Evolutionary conservation across 2,797 vertebrate species (phyloP).

Genomic region (Eutrigla gurnardus): DNA sequence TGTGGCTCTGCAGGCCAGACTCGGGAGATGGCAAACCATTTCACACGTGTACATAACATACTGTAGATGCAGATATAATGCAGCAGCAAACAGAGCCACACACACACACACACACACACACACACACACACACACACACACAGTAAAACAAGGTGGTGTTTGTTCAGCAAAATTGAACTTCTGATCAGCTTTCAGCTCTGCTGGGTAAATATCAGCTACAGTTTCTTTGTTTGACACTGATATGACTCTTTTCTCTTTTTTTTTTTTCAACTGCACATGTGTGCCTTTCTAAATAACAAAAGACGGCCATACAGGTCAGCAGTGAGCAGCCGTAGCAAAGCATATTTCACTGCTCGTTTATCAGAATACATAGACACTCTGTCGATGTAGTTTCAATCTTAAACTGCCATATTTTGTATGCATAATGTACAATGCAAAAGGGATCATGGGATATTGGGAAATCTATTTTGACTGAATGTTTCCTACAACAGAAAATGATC

Average conservation of each 20-base stretch:
- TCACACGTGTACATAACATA: slow-evolving; percentile 44
- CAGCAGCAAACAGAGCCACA: slow-evolving; percentile 57
- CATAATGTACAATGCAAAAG: slow-evolving; percentile 6
- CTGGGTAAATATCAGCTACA: slow-evolving; percentile 64
- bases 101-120: no score
- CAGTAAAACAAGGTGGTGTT: slow-evolving; percentile 54
- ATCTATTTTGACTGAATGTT: slow-evolving; percentile 5
- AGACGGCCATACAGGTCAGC: slow-evolving; percentile 27
- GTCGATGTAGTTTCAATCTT: slow-evolving; percentile 16
- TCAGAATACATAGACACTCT: slow-evolving; percentile 8
- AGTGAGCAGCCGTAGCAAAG: slow-evolving; percentile 27
- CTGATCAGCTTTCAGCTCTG: slow-evolving; percentile 52
- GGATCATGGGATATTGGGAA: not conserved
- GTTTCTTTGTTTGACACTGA: slow-evolving; percentile 65
- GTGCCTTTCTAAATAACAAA: slow-evolving; percentile 29
- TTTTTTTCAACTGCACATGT: slow-evolving; percentile 12
- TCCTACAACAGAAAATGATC: not conserved
- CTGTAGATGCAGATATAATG: slow-evolving; percentile 61
- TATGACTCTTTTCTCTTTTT: slow-evolving; percentile 43
- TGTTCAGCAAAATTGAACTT: slow-evolving; percentile 67
- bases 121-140: slow-evolving; percentile 20
- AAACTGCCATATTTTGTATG: slow-evolving; percentile 18
- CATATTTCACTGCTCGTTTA: slow-evolving; percentile 23
- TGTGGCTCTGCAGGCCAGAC: slow-evolving; percentile 19
- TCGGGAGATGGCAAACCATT: slow-evolving; percentile 25